Conservation (phyloP, 1,140 invertebrate genomes). For the Euura saliciscinereae region DNA sequence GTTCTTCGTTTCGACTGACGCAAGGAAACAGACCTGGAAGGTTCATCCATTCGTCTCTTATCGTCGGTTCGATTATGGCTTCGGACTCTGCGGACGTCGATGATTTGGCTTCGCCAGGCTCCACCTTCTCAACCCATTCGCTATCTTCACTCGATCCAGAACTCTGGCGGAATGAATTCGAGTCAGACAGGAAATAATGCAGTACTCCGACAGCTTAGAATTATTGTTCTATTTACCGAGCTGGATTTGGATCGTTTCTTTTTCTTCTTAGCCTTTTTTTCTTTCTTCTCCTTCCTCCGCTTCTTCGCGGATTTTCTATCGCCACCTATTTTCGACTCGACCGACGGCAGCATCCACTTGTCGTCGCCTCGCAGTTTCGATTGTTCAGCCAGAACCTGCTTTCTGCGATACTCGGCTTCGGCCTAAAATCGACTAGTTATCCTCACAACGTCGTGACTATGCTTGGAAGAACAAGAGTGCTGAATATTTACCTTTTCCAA, state of each 20-base stretch:
- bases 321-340: slow-evolving; percentile 39
- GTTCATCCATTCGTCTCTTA: slow-evolving; percentile 62
- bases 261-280: slow-evolving; percentile 40
- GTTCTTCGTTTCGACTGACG: slow-evolving; percentile 47
- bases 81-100: slow-evolving; percentile 25
- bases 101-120: slow-evolving; percentile 20
- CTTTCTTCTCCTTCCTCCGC: slow-evolving; percentile 40
- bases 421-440: slow-evolving; percentile 29
- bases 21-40: slow-evolving; percentile 51
- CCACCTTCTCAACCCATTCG: slow-evolving; percentile 64
- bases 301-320: slow-evolving; percentile 34
- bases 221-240: slow-evolving; percentile 19
- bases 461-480: neutral
- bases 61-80: slow-evolving; percentile 22
- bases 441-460: neutral
- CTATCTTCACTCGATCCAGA: slow-evolving; percentile 39
- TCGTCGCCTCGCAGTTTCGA: slow-evolving; percentile 48
- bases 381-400: slow-evolving; percentile 38
- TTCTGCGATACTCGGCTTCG: slow-evolving; percentile 38
- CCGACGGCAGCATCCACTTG: slow-evolving; percentile 55
- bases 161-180: slow-evolving; percentile 10
- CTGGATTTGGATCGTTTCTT: slow-evolving; percentile 31
- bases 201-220: no score
- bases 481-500: slow-evolving; percentile 39
- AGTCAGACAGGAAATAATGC: neutral